Evolutionary conservation across 2,888 invertebrate species (phyloP), one percentile per base, ranked within the genome.

Genomic region (Pristionchus exspectatus): DNA sequence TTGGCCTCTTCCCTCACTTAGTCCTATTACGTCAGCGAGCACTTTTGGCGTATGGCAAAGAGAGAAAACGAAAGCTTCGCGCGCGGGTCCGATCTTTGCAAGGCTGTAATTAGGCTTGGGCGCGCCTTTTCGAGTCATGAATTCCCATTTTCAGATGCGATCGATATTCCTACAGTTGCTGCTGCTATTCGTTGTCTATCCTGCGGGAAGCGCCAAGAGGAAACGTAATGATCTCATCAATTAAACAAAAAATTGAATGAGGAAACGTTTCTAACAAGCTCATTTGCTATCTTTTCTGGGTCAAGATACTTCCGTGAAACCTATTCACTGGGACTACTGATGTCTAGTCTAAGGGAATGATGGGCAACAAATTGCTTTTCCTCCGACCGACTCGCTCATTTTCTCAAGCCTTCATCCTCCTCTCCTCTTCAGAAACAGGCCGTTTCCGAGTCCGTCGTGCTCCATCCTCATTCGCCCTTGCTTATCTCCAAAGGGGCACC

Each of bases 381-480:
- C 44, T 12, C 44, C 44, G 10, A 10, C 44, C 44, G 44, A 50
- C 5, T 30, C 2, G 69, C 27, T 27, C 69, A 14, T 74, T 38
- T 14, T 7, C 74, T 38, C 21, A 21, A 44, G 54, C 21, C 30
- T 21, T 27, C 27, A 3, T 38, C 38, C 38, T 3, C 2, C 38
- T 38, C 38, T 38, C 38, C 38, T 38, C 24, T 27, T 56, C 84
- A 84, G 84, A 84, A 12, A 21, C 12, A 30, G 59, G 84, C 33
- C 84, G 59, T 59, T 85, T 89, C 30, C 91, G 91, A 63, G 91
- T 90, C 86, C 91, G 92, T 59, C 88, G 90, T 54, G 72, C 66
- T 3, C 93, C 93, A 16, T 90, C 92, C 56, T 92, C 92, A 14
- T 93, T 93, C 86, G 90, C 91, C 2, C 85, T 93, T 63, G 93